These are phyloP conservation scores for Bicyclus anynana DNA, from an alignment of 1,140 invertebrate species.

Conservation along the genomic window DNA sequence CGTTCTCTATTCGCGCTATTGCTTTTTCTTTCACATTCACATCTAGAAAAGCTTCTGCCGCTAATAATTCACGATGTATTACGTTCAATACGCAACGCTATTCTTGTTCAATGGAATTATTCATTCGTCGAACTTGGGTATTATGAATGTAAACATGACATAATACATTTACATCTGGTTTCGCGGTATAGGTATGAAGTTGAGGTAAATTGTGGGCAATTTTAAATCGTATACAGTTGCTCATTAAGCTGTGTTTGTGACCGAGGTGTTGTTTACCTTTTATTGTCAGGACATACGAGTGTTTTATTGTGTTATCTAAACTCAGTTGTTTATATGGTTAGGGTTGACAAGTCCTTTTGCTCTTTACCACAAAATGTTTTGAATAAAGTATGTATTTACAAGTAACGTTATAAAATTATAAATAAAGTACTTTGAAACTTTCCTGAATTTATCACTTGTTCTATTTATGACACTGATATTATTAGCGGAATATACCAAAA, in stretches of 20 bases:
- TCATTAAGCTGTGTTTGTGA: conserved; percentile 13
- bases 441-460: too few relatives aligned
- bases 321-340: too few relatives aligned
- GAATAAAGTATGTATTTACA: too few relatives aligned
- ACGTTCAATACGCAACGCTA: neutral
- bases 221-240: conserved; percentile 4
- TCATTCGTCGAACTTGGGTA: neutral
- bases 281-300: neutral
- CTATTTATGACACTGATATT: too few relatives aligned
- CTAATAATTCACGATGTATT: conserved; percentile 20
- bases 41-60: conserved; percentile 31
- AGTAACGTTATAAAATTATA: too few relatives aligned
- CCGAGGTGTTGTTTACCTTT: conserved; percentile 4
- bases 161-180: conserved; percentile 36
- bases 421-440: too few relatives aligned
- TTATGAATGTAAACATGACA: conserved; percentile 20
- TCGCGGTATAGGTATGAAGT: conserved; percentile 23
- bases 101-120: conserved; percentile 1
- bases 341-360: too few relatives aligned
- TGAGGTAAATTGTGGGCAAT: conserved; percentile 15
- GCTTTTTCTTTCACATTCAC: conserved; percentile 52
- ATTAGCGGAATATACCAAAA: too few relatives aligned
- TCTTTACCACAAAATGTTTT: too few relatives aligned
- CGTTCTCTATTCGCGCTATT: conserved; percentile 55
- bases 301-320: too few relatives aligned